A percentile compares a stretch with the other conserved stretches of the same genome.
Evolutionary conservation across 2,113 vertebrate genomes (phyloP).

Genomic region (Thunnus thynnus): DNA sequence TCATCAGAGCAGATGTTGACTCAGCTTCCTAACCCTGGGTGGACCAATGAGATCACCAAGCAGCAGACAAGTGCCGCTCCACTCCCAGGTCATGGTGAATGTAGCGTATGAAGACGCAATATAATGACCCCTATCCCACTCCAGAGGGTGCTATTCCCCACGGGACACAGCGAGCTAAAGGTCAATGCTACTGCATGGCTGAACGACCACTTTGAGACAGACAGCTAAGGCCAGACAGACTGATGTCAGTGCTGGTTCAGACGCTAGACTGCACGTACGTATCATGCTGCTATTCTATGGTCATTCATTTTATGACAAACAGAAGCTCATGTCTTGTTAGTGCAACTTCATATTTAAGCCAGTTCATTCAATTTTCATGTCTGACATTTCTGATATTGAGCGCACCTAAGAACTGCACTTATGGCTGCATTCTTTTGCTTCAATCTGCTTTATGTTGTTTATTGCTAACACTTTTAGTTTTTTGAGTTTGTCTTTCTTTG

Average conservation of each 20-base stretch:
- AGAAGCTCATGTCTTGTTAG: background rate
- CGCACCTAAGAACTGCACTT: background rate
- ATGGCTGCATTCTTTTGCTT: background rate
- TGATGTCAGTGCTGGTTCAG: constrained; percentile 9
- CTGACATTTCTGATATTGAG: constrained; percentile 1
- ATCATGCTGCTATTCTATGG: background rate
- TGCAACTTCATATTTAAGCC: background rate
- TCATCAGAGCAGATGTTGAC: constrained; percentile 1
- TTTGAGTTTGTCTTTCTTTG: background rate
- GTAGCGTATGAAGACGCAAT: background rate
- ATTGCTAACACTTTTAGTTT: background rate
- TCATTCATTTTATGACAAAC: background rate
- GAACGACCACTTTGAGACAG: constrained; percentile 40
- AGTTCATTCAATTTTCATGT: background rate
- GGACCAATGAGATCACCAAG: background rate
- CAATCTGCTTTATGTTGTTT: background rate
- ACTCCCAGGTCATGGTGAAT: background rate
- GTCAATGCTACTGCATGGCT: constrained; percentile 58
- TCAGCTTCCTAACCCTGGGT: background rate
- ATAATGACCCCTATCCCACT: constrained; percentile 43
- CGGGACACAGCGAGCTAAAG: constrained; percentile 48
- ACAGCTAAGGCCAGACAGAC: constrained; percentile 15
- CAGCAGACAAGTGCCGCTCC: background rate
- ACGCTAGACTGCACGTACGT: background rate
- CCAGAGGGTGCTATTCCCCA: constrained; percentile 52